phyloP scores from a whole-genome alignment of 2,113 vertebrate species.

The Emydura subglobosa region DNA sequence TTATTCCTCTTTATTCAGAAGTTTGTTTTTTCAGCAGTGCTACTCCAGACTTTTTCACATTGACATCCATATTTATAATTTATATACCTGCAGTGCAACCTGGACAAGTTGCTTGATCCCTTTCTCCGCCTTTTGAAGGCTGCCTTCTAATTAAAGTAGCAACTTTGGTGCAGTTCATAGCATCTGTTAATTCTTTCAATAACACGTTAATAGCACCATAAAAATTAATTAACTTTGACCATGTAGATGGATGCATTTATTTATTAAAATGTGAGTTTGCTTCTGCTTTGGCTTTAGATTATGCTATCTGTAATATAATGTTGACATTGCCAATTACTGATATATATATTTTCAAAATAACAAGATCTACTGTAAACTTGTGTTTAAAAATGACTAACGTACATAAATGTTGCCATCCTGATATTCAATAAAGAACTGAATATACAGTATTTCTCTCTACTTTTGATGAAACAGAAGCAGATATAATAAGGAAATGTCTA shows the following conservation, averaged over 20 bases:
- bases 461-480: background rate
- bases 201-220: constrained; percentile 71
- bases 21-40: background rate
- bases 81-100: background rate
- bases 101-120: background rate
- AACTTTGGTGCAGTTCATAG: constrained; percentile 62
- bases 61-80: background rate
- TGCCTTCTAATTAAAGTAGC: background rate
- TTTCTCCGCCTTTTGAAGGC: background rate
- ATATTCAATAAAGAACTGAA: background rate
- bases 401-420: background rate
- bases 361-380: background rate
- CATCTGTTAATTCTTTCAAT: constrained; percentile 71
- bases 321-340: background rate
- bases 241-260: constrained; percentile 71
- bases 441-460: background rate
- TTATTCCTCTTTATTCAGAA: background rate
- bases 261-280: constrained; percentile 68
- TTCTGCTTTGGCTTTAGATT: constrained; percentile 40
- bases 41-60: background rate
- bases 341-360: background rate
- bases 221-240: constrained; percentile 80
- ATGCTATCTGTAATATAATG: background rate
- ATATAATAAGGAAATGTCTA: background rate
- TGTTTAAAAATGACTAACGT: background rate